These are phyloP conservation scores for Ianthella basta DNA, from an alignment of 37 sponge, comb jelly and placozoan genomes.

Conservation along the genomic window DNA sequence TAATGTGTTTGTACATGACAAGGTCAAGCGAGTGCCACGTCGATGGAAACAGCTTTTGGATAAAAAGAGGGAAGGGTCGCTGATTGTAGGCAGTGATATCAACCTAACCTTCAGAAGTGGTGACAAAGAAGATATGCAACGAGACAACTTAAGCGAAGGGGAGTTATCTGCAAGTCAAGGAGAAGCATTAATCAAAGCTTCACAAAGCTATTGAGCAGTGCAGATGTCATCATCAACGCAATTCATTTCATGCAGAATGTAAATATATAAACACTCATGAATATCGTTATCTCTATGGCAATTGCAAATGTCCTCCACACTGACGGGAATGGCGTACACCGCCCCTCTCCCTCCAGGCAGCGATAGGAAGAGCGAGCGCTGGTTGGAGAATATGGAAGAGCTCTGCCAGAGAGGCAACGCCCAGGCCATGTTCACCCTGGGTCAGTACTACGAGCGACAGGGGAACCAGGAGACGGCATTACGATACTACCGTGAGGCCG, in stretches of 20 bases:
- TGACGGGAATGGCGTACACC: neutral
- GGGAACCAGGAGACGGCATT: slow-evolving; percentile 45
- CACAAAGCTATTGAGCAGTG: no score
- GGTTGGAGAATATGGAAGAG: slow-evolving; percentile 26
- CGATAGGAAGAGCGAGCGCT: neutral
- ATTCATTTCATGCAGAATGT: no score
- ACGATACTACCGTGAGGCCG: slow-evolving; percentile 61
- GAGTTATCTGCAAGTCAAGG: no score
- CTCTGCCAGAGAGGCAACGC: slow-evolving; percentile 39
- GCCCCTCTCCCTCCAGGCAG: neutral
- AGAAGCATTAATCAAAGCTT: no score
- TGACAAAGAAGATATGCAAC: no score
- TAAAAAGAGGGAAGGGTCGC: neutral
- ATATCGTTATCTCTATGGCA: slow-evolving; percentile 33
- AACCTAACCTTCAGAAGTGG: neutral
- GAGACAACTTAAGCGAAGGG: no score
- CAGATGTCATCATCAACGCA: no score
- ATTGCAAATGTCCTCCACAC: slow-evolving; percentile 20
- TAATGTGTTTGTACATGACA: slow-evolving; percentile 11
- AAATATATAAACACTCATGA: no score
- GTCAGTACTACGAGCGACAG: slow-evolving; percentile 58
- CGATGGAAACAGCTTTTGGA: neutral
- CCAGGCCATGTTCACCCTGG: slow-evolving; percentile 70
- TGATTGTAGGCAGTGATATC: neutral
- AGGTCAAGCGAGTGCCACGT: neutral